These are phyloP conservation scores for Orthosia cruda DNA, from an alignment of 2,888 invertebrate genomes.

Conservation along the genomic window DNA sequence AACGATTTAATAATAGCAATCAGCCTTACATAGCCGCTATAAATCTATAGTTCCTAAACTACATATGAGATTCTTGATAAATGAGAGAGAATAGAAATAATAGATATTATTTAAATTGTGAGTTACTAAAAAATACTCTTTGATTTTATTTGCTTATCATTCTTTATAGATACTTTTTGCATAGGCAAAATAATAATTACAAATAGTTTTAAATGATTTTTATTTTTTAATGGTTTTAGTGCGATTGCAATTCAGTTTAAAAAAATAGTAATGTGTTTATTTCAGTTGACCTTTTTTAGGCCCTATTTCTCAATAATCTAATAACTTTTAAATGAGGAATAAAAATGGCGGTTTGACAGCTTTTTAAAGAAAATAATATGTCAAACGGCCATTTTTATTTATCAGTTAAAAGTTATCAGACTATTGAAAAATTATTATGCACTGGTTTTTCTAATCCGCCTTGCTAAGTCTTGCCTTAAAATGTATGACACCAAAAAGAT, in stretches of 20 bases:
- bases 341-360: too few species aligned
- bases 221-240: not conserved
- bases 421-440: too few species aligned
- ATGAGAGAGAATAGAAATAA: slow-evolving; percentile 17
- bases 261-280: not conserved
- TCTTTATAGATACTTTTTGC: not conserved
- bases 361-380: too few species aligned
- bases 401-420: too few species aligned
- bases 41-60: slow-evolving; percentile 49
- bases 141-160: not conserved
- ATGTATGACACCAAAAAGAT: slow-evolving; percentile 2
- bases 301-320: too few species aligned
- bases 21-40: not conserved
- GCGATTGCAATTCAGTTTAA: not conserved
- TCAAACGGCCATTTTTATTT: too few species aligned
- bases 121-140: too few species aligned
- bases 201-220: not conserved
- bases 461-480: slow-evolving; percentile 25
- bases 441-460: slow-evolving; percentile 7
- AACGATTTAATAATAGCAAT: slow-evolving; percentile 3
- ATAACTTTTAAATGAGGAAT: too few species aligned
- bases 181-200: not conserved
- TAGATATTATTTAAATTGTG: not conserved
- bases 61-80: slow-evolving; percentile 19
- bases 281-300: not conserved